Percentiles rank a stretch among this genome's conserved stretches.
These are phyloP conservation scores for Noturus placidus DNA, from an alignment of 2,113 vertebrate species.

Conservation along the genomic window DNA sequence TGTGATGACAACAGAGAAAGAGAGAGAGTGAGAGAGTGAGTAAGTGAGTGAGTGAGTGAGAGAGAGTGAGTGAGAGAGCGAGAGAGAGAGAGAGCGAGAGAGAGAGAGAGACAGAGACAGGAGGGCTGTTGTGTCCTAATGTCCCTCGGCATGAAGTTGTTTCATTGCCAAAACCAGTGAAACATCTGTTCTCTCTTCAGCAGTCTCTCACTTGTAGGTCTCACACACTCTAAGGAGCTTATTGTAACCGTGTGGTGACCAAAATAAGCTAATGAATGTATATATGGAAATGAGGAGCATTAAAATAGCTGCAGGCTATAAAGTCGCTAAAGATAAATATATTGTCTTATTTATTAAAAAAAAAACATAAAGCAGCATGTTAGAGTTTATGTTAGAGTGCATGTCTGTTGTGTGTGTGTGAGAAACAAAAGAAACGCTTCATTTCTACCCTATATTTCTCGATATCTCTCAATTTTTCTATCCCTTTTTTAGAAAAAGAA, in stretches of 20 bases:
- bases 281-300: background rate
- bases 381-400: too few species aligned
- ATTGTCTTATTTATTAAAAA: background rate
- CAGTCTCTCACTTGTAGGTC: background rate
- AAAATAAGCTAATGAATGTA: constrained; percentile 7
- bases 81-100: background rate
- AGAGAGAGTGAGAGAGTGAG: background rate
- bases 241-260: background rate
- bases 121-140: background rate
- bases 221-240: background rate
- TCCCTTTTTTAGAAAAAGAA: too few species aligned
- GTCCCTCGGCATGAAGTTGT: background rate
- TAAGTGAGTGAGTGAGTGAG: background rate
- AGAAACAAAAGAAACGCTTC: too few species aligned
- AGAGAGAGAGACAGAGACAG: background rate
- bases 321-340: background rate
- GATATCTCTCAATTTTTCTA: too few species aligned
- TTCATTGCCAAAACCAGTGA: constrained; percentile 1
- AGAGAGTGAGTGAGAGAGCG: background rate
- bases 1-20: background rate
- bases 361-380: background rate
- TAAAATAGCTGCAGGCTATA: background rate
- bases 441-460: too few species aligned
- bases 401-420: too few species aligned
- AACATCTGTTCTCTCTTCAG: constrained; percentile 22